Conservation (phyloP, 2,888 invertebrate genomes). For the Sialis lutaria region DNA sequence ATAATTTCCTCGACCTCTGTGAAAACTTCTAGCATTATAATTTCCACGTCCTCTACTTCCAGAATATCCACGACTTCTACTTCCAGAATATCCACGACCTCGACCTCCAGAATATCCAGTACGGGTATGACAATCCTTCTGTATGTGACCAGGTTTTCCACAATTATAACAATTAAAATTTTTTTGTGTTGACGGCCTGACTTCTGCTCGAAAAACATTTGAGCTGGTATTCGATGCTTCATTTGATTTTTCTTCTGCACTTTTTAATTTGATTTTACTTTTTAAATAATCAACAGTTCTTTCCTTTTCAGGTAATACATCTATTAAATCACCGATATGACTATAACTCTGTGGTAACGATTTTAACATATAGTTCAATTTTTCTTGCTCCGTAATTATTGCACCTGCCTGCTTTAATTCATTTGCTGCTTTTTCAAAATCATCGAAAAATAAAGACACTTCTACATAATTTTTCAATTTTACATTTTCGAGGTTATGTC, state of each 20-base stretch:
- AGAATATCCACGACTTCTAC: constrained; percentile 9
- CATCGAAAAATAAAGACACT: neutral
- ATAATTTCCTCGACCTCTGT: neutral
- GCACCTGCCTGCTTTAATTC: constrained; percentile 8
- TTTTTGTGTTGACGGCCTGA: constrained; percentile 1
- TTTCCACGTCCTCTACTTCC: neutral
- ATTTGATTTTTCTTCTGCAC: constrained; percentile 6
- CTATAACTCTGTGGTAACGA: constrained; percentile 7
- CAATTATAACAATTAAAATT: constrained; percentile 1
- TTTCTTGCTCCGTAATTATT: constrained; percentile 5
- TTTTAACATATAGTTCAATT: constrained; percentile 9
- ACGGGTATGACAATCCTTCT: constrained; percentile 1
- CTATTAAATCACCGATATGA: constrained; percentile 9
- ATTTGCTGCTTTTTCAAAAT: constrained; percentile 6
- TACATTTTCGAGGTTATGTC: neutral
- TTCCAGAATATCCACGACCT: constrained; percentile 16
- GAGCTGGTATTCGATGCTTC: constrained; percentile 4
- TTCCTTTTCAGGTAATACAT: constrained; percentile 8
- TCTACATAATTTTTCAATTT: neutral
- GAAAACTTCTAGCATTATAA: neutral
- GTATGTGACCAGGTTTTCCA: constrained; percentile 1
- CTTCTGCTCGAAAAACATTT: neutral
- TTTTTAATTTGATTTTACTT: constrained; percentile 8
- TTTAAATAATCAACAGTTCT: constrained; percentile 9
- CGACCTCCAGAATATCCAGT: constrained; percentile 6